A percentile compares a stretch with the other conserved stretches of the same genome.
phyloP scores from a whole-genome alignment of 1,140 invertebrate genomes.

The Archegozetes longisetosus region DNA sequence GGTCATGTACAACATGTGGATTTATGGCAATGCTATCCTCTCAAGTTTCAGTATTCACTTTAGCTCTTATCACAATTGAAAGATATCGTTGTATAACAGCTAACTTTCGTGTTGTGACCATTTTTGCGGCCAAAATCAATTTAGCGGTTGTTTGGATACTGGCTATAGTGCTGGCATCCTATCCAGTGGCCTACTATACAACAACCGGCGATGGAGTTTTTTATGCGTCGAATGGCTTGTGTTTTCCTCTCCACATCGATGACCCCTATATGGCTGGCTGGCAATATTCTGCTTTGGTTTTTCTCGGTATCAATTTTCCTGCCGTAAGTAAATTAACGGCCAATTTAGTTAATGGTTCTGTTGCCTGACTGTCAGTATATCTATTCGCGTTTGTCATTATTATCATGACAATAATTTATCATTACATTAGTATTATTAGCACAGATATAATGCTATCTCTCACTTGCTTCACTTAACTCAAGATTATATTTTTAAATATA shows the following conservation, averaged over 20 bases:
- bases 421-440: no score
- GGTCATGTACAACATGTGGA: conserved; percentile 44
- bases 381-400: conserved; percentile 5
- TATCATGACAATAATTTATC: no score
- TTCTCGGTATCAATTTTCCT: conserved; percentile 28
- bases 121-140: conserved; percentile 13
- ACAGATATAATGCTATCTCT: no score
- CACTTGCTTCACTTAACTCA: no score
- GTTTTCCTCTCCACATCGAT: conserved; percentile 29
- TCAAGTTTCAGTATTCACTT: conserved; percentile 52
- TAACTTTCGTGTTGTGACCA: conserved; percentile 17
- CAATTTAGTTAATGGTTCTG: not conserved
- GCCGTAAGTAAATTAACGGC: conserved; percentile 18
- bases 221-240: conserved; percentile 29
- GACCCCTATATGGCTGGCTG: conserved; percentile 29
- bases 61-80: conserved; percentile 58
- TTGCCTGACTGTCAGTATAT: not conserved
- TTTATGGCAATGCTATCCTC: conserved; percentile 48
- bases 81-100: conserved; percentile 32
- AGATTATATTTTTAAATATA: no score
- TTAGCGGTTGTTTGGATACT: conserved; percentile 16
- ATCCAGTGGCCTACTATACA: conserved; percentile 19
- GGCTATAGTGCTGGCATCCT: conserved; percentile 18
- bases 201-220: conserved; percentile 18
- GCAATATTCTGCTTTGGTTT: conserved; percentile 30